Conservation (phyloP, 2,888 invertebrate species). For the Oligia latruncula region DNA sequence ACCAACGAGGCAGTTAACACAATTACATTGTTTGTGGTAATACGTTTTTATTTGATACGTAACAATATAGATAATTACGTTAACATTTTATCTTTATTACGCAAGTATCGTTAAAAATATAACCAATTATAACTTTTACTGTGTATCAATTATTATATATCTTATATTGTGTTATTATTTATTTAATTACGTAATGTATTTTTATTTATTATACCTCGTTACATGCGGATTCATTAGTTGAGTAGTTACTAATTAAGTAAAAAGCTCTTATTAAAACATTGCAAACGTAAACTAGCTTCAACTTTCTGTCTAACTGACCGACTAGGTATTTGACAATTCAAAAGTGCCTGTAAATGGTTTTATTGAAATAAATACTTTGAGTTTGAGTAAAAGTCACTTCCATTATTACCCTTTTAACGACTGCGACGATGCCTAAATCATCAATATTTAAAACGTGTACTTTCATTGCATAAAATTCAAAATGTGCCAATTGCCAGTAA, state of each 20-base stretch:
- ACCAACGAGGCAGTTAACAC: not conserved
- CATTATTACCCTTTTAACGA: not conserved
- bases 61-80: not conserved
- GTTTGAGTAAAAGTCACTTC: not conserved
- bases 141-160: conserved; percentile 7
- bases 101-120: conserved; percentile 2
- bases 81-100: conserved; percentile 4
- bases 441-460: too few species aligned
- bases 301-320: too few species aligned
- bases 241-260: conserved; percentile 22
- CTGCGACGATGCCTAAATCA: too few species aligned
- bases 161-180: not conserved
- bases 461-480: too few species aligned
- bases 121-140: conserved; percentile 17
- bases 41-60: not conserved
- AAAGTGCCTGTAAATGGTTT: too few species aligned
- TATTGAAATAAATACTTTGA: too few species aligned
- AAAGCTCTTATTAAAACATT: conserved; percentile 5
- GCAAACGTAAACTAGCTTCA: not conserved
- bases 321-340: too few species aligned
- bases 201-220: conserved; percentile 5
- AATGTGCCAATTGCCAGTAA: too few species aligned
- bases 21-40: not conserved
- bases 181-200: conserved; percentile 10
- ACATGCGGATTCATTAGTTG: conserved; percentile 15